Percentiles rank a stretch among this genome's conserved stretches.
Conservation (phyloP, 2,888 invertebrate genomes). For the Stenurella melanura region DNA sequence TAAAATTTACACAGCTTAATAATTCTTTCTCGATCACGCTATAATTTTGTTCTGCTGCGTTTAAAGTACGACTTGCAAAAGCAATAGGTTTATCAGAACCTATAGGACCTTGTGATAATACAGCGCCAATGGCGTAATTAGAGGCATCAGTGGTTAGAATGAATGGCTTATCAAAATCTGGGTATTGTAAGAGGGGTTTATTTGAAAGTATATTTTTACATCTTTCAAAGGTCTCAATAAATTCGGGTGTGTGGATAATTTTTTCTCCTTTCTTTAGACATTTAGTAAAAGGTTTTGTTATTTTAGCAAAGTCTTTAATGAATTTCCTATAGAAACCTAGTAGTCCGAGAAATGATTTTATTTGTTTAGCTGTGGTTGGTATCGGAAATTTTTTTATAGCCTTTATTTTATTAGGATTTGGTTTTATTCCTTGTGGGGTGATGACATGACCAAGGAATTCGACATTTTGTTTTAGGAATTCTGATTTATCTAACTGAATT, state of each 20-base stretch:
- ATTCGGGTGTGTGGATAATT: background rate
- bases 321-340: too few species aligned
- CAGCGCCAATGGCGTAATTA: conserved; percentile 54
- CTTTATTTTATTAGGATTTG: conserved; percentile 16
- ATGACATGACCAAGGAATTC: conserved; percentile 48
- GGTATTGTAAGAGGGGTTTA: conserved; percentile 53
- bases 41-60: conserved; percentile 47
- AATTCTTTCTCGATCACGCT: conserved; percentile 46
- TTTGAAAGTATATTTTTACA: conserved; percentile 45
- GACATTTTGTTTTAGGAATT: conserved; percentile 40
- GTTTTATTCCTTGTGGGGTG: conserved; percentile 37
- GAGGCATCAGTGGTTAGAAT: conserved; percentile 57
- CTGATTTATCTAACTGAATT: background rate
- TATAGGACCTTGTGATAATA: conserved; percentile 49
- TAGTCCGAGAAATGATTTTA: background rate
- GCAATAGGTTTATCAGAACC: conserved; percentile 49
- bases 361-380: conserved; percentile 23
- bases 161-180: conserved; percentile 58
- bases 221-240: background rate
- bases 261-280: background rate
- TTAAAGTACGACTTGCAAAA: conserved; percentile 47
- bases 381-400: conserved; percentile 52
- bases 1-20: conserved; percentile 50
- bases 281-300: too few species aligned
- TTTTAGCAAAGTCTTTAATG: too few species aligned